Percentiles rank a stretch among this genome's conserved stretches.
phyloP scores from a whole-genome alignment of 1,140 invertebrate genomes.

The Hestina assimilis region DNA sequence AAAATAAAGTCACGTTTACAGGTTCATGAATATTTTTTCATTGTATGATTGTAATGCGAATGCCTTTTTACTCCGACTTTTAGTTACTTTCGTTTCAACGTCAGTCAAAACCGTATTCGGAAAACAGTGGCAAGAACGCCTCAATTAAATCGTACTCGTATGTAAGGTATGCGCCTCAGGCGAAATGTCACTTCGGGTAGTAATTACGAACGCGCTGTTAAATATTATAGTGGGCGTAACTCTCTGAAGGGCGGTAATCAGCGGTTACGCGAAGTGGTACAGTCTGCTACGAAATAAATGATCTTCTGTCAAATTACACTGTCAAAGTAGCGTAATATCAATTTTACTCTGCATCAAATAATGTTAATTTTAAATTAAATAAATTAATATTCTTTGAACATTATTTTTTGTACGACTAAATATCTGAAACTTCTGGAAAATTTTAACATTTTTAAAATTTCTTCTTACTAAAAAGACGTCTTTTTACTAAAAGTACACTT shows the following conservation, averaged over 20 bases:
- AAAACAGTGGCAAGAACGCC: constrained; percentile 22
- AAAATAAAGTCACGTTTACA: no score
- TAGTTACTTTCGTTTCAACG: constrained; percentile 6
- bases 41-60: no score
- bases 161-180: constrained; percentile 16
- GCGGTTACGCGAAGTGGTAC: constrained; percentile 8
- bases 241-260: constrained; percentile 22
- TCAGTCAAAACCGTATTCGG: constrained; percentile 14
- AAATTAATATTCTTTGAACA: no score
- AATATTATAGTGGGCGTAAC: constrained; percentile 28
- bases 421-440: no score
- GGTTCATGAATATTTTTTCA: no score
- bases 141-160: constrained; percentile 25
- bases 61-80: neutral
- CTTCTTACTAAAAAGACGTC: no score
- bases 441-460: no score
- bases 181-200: constrained; percentile 25
- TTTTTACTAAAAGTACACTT: no score
- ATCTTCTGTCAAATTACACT: neutral
- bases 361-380: no score
- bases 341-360: no score
- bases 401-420: no score
- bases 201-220: constrained; percentile 25
- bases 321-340: no score
- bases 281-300: neutral